Percentiles rank a stretch among this genome's conserved stretches.
These are phyloP conservation scores for Microcebus jonahi DNA, from an alignment of 2,113 vertebrate species.

Conservation along the genomic window DNA sequence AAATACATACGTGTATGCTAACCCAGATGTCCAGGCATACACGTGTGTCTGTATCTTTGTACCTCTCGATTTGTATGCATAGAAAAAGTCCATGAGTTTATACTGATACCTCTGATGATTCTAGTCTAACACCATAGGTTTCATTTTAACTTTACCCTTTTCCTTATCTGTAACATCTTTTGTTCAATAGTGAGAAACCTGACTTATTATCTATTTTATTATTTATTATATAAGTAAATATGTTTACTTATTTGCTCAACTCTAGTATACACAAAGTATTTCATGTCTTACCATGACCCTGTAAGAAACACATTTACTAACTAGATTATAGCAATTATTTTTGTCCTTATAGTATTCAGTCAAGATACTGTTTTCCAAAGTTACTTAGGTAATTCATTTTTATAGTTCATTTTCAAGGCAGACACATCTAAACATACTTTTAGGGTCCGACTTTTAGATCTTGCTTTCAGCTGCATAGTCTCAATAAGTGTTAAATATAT, in stretches of 20 bases:
- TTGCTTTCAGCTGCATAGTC: not conserved
- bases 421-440: not conserved
- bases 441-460: not conserved
- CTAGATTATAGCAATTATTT: not conserved
- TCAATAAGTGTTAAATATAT: conserved; percentile 48
- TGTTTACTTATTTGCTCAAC: not conserved
- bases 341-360: conserved; percentile 15
- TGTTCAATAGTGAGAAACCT: not conserved
- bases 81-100: not conserved
- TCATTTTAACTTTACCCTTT: not conserved
- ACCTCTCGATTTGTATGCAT: not conserved
- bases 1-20: not conserved
- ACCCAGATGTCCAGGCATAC: not conserved
- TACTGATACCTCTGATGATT: not conserved
- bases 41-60: not conserved
- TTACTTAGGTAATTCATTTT: not conserved
- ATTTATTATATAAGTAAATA: conserved; percentile 18
- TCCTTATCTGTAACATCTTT: not conserved
- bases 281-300: conserved; percentile 23
- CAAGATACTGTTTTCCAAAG: conserved; percentile 26
- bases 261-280: not conserved
- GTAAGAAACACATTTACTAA: conserved; percentile 16
- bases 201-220: not conserved
- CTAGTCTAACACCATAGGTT: not conserved
- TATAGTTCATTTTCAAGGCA: not conserved